Conservation (phyloP, 2,113 vertebrate species). For the Benitochromis conjunctus region DNA sequence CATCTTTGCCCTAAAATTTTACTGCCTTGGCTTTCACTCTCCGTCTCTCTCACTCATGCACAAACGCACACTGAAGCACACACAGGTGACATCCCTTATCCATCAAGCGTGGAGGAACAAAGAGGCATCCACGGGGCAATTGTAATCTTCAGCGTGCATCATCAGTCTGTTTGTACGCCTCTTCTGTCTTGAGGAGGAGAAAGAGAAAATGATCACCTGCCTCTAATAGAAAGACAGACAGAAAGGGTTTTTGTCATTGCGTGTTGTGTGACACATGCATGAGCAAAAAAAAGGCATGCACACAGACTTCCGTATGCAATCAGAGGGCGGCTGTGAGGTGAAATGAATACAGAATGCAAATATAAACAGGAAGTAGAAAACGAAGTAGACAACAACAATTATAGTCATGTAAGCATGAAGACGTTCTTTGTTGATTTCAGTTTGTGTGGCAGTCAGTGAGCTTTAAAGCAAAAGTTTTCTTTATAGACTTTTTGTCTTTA, state of each 20-base stretch:
- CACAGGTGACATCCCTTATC: constrained; percentile 42
- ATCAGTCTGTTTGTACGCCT: neutral
- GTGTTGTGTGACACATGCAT: neutral
- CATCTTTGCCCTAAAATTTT: constrained; percentile 27
- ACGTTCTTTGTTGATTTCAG: neutral
- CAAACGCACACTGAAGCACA: constrained; percentile 8
- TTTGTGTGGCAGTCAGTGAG: neutral
- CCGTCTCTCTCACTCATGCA: neutral
- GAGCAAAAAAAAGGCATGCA: neutral
- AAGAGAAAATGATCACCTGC: constrained; percentile 21
- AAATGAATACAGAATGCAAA: constrained; percentile 19
- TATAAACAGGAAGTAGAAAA: neutral
- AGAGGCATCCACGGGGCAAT: constrained; percentile 27
- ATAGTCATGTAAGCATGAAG: neutral
- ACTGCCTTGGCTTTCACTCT: neutral
- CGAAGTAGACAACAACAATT: neutral
- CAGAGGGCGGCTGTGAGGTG: neutral
- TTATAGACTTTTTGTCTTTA: neutral
- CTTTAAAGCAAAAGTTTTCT: neutral
- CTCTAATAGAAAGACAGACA: neutral
- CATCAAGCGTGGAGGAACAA: constrained; percentile 41
- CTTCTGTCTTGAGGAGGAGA: neutral
- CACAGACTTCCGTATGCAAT: neutral
- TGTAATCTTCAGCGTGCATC: constrained; percentile 34
- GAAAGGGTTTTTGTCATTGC: neutral